Percentiles rank a stretch among this genome's conserved stretches.
Evolutionary conservation across 2,888 invertebrate genomes (phyloP).

Genomic region (Oscheius sp.): DNA sequence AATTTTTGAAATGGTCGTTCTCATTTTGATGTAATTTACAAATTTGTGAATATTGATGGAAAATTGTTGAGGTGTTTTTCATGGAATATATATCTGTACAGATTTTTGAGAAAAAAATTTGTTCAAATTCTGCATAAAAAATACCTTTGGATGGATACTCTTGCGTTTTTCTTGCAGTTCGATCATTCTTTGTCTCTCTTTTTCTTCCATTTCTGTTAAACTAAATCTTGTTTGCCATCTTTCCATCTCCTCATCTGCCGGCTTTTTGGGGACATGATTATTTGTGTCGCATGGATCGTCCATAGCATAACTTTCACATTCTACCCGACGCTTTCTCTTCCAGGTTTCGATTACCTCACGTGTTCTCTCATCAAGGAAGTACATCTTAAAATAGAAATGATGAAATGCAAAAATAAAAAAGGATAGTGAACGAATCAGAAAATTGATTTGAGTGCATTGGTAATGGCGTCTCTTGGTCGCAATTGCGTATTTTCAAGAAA

Average conservation of each 20-base stretch:
- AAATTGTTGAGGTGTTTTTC: too few species aligned
- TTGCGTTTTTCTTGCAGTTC: slow-evolving; percentile 5
- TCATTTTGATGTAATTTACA: too few species aligned
- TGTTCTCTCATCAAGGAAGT: background rate
- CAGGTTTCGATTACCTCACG: background rate
- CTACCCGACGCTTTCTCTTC: background rate
- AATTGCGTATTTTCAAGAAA: too few species aligned
- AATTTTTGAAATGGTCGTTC: too few species aligned
- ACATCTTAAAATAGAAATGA: background rate
- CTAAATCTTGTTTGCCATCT: slow-evolving; percentile 23
- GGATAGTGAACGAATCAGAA: background rate
- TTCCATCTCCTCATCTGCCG: background rate
- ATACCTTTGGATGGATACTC: slow-evolving; percentile 14
- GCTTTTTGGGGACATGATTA: too few species aligned
- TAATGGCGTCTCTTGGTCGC: too few species aligned
- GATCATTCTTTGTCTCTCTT: slow-evolving; percentile 6
- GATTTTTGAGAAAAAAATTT: too few species aligned
- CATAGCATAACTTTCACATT: background rate
- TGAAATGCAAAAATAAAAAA: background rate
- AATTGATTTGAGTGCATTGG: too few species aligned
- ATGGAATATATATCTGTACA: too few species aligned
- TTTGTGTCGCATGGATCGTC: background rate
- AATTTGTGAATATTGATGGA: too few species aligned
- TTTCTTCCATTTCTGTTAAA: background rate
- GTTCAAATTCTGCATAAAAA: too few species aligned